These are phyloP conservation scores for Sclerodermus sp. DNA, from an alignment of 2,888 invertebrate genomes.

Conservation along the genomic window DNA sequence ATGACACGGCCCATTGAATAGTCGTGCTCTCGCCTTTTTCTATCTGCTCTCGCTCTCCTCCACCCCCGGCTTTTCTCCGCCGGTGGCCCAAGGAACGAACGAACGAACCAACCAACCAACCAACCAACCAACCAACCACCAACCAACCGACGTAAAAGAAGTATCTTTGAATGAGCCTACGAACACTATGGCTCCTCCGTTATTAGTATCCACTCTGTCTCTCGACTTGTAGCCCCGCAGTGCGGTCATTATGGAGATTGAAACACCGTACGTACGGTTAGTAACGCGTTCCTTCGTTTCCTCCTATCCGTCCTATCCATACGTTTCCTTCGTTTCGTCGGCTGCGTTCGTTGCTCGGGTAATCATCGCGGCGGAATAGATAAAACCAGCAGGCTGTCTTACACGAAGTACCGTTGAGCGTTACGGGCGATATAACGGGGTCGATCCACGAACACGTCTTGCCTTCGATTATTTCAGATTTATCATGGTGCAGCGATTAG, in stretches of 20 bases:
- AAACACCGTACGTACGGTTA: slow-evolving; percentile 32
- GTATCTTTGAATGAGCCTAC: slow-evolving; percentile 39
- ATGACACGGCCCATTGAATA: slow-evolving; percentile 41
- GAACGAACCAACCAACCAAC: too few species aligned
- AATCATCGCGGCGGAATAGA: slow-evolving; percentile 24
- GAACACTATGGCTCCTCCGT: slow-evolving; percentile 42
- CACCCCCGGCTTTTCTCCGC: neutral
- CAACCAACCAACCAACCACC: too few species aligned
- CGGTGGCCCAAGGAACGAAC: too few species aligned
- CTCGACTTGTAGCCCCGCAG: slow-evolving; percentile 20
- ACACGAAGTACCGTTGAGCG: too few species aligned
- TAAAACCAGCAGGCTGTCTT: too few species aligned
- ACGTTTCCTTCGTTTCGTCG: neutral
- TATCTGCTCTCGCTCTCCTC: neutral
- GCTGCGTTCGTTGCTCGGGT: too few species aligned
- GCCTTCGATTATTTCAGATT: too few species aligned
- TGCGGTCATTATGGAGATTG: slow-evolving; percentile 53
- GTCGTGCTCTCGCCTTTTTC: slow-evolving; percentile 9
- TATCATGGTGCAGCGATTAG: too few species aligned
- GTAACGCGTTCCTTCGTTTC: slow-evolving; percentile 22
- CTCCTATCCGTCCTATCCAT: too few species aligned
- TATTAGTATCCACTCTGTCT: slow-evolving; percentile 48
- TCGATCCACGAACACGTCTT: too few species aligned
- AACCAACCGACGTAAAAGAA: slow-evolving; percentile 47
- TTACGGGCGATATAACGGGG: too few species aligned